Conservation (phyloP, 2,888 invertebrate genomes). For the Synanthedon vespiformis region DNA sequence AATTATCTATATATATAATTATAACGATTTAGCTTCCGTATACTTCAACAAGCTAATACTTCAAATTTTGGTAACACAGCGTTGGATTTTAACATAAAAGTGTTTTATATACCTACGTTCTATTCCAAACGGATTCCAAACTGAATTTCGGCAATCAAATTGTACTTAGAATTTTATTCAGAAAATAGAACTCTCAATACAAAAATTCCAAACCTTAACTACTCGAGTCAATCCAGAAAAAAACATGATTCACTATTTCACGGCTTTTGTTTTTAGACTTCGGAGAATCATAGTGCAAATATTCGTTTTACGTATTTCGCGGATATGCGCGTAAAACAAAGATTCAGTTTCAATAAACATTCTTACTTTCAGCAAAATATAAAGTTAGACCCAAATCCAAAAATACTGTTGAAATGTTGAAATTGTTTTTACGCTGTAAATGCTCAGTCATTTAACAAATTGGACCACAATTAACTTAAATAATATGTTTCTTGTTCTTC, state of each 20-base stretch:
- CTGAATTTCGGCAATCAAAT: too few relatives aligned
- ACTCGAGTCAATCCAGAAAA: too few relatives aligned
- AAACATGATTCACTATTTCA: background rate
- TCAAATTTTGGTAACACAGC: too few relatives aligned
- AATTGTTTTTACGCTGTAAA: background rate
- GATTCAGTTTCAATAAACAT: background rate
- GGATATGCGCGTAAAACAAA: background rate
- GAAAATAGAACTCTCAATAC: too few relatives aligned
- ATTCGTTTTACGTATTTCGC: background rate
- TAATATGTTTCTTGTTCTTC: background rate
- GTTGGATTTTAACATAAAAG: too few relatives aligned
- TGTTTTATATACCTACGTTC: too few relatives aligned
- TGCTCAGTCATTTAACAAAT: background rate
- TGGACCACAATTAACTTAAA: background rate
- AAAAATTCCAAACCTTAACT: too few relatives aligned
- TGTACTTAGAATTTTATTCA: too few relatives aligned
- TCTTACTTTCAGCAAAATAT: background rate
- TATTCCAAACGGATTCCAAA: too few relatives aligned
- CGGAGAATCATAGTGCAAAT: background rate
- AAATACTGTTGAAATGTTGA: background rate
- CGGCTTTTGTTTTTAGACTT: background rate
- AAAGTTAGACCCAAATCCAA: background rate
- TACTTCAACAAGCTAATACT: too few relatives aligned
- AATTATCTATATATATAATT: too few relatives aligned
- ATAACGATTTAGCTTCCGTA: too few relatives aligned